Base-by-base conservation (phyloP, 2,888 invertebrate genomes). In the Stomorhina lunata region DNA sequence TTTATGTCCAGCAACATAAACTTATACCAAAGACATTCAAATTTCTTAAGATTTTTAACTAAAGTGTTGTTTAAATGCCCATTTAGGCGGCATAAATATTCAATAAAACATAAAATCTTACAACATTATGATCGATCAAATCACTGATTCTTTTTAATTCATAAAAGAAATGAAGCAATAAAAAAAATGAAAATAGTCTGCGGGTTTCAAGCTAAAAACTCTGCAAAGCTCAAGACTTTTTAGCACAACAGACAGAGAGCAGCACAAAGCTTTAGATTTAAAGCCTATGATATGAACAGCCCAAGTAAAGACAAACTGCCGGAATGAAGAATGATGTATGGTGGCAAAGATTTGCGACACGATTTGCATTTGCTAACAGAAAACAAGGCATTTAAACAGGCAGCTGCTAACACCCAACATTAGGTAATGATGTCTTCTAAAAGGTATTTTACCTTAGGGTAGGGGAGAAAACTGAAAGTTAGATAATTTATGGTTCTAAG, bases 341-440 rank as follows among this genome's bases (percentile, higher is more conserved):
- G 37, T 50, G 63, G 80, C 59, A 76, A 66, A 61, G 50, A 76
- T 72, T 71, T 68, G 72, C 71, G 57, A 80, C 75, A 80, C 75
- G 80, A 80, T 80, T 80, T 80, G 48, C 48, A 71, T 72, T n/a
- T n/a, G n/a, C n/a, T n/a, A n/a, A 25, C 25, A 15, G 17, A 25
- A 15, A 63, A 27, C 15, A 63, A 15, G 15, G 4, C 5, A 27
- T 4, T 29, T 40, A 20, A 12, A 17, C 48, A 34, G 29, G 7
- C 65, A 68, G 12, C 69, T 48, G 4, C 40, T 55, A 25, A 55
- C 61, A 63, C 61, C 57, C 72, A 72, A 48, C 55, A 81, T 81
- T 77, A 81, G 63, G 45, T 81, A 72, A 81, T 72, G 72, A 61
- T 77, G 72, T 29, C 29, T 53, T 68, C 65, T 68, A 55, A 43